phyloP scores from a whole-genome alignment of 2,113 vertebrate species.

The Epinephelus cyanopodus region DNA sequence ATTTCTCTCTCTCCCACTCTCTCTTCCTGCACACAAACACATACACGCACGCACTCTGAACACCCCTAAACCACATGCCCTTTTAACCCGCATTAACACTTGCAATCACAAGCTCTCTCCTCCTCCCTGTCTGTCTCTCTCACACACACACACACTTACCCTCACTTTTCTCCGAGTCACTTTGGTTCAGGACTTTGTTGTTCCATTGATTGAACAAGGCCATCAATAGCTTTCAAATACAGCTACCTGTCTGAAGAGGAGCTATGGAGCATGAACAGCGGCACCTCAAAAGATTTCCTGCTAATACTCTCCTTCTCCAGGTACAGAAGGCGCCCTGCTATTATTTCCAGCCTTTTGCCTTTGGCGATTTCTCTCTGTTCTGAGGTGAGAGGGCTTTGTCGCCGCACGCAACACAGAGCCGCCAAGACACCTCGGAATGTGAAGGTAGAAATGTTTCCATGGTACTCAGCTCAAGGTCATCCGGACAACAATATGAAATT shows the following conservation, averaged over 20 bases:
- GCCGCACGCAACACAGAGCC: slow-evolving; percentile 46
- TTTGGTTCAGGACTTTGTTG: slow-evolving; percentile 83
- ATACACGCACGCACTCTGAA: background rate
- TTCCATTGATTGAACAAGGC: slow-evolving; percentile 81
- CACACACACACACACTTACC: slow-evolving; percentile 41
- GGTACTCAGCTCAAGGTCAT: slow-evolving; percentile 78
- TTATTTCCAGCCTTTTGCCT: slow-evolving; percentile 80
- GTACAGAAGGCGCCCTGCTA: slow-evolving; percentile 59
- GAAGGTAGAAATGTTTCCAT: slow-evolving; percentile 75
- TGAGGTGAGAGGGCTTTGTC: slow-evolving; percentile 78
- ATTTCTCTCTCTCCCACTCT: background rate
- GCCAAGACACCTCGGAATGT: slow-evolving; percentile 70
- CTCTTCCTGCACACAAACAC: slow-evolving; percentile 1
- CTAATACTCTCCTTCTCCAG: slow-evolving; percentile 67
- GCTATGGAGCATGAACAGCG: slow-evolving; percentile 78
- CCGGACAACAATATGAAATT: slow-evolving; percentile 76
- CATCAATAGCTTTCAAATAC: slow-evolving; percentile 84
- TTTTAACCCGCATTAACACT: slow-evolving; percentile 39
- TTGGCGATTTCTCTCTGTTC: slow-evolving; percentile 71
- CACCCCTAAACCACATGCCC: slow-evolving; percentile 18
- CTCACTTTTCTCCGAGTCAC: slow-evolving; percentile 73
- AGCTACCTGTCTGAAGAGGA: slow-evolving; percentile 79
- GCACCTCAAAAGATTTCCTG: slow-evolving; percentile 80
- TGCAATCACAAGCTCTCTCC: slow-evolving; percentile 30
- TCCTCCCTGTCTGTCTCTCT: slow-evolving; percentile 4